Conservation (phyloP, 2,113 vertebrate species). For the Aldabrachelys gigantea region DNA sequence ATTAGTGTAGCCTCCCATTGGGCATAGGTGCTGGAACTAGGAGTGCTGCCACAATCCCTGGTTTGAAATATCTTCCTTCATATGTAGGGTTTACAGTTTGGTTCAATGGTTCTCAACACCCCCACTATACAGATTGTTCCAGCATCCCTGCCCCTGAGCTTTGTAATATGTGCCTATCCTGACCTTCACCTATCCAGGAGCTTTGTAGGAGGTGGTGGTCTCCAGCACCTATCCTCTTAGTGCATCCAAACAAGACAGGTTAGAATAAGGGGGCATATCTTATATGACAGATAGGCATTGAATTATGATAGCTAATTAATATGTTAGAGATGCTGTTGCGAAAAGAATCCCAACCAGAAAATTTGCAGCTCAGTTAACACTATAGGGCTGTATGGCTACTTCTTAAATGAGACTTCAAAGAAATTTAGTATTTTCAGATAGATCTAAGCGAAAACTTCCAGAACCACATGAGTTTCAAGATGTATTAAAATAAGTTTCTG, state of each 20-base stretch:
- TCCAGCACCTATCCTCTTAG: background rate
- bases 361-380: background rate
- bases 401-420: background rate
- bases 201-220: background rate
- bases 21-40: background rate
- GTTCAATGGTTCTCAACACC: too few relatives aligned
- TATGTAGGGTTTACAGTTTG: too few relatives aligned
- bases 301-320: fast-evolving
- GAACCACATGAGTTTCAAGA: constrained; percentile 46
- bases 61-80: too few relatives aligned
- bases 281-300: background rate
- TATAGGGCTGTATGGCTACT: fast-evolving
- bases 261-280: background rate
- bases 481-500: constrained; percentile 25
- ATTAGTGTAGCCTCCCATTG: background rate
- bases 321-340: background rate
- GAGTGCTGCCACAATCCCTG: too few relatives aligned
- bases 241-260: background rate
- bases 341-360: background rate
- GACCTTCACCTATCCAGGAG: background rate
- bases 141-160: background rate
- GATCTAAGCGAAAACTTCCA: constrained; percentile 1
- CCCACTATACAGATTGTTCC: too few relatives aligned
- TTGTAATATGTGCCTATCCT: background rate
- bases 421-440: background rate